Conservation (phyloP, 1,140 invertebrate species). For the Brachionus angularis region DNA sequence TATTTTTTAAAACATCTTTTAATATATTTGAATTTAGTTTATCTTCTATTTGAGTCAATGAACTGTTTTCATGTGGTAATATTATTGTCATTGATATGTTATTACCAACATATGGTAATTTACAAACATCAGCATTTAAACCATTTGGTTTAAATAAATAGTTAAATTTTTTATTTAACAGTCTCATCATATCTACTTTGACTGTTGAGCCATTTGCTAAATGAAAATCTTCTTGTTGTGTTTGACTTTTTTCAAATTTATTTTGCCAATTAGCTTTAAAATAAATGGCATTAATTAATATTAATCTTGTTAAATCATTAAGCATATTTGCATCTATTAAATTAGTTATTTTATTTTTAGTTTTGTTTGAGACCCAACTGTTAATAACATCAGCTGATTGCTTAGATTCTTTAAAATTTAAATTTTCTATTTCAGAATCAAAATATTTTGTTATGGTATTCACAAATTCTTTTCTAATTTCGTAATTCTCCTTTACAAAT, state of each 20-base stretch:
- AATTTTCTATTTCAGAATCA: neutral
- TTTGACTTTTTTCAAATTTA: constrained; percentile 63
- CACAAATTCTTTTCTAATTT: neutral
- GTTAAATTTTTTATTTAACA: constrained; percentile 66
- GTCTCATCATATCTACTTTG: constrained; percentile 59
- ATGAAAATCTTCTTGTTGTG: constrained; percentile 55
- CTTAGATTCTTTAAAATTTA: constrained; percentile 45
- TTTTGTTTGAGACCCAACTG: constrained; percentile 66
- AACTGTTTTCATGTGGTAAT: constrained; percentile 60
- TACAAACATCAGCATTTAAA: constrained; percentile 68
- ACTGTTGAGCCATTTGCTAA: neutral
- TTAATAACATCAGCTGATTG: constrained; percentile 61
- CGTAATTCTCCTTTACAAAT: neutral
- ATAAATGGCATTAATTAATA: constrained; percentile 72
- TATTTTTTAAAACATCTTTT: constrained; percentile 44
- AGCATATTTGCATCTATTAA: constrained; percentile 60
- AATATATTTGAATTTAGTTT: constrained; percentile 60
- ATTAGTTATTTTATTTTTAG: constrained; percentile 64
- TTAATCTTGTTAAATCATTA: constrained; percentile 62
- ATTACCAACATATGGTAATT: constrained; percentile 68
- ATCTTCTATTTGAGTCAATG: constrained; percentile 58
- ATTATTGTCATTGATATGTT: constrained; percentile 68
- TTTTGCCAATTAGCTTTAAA: constrained; percentile 72
- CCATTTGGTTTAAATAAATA: constrained; percentile 66
- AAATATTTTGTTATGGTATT: neutral